phyloP scores from a whole-genome alignment of 2,888 invertebrate species.

The Leptopilina myrica region DNA sequence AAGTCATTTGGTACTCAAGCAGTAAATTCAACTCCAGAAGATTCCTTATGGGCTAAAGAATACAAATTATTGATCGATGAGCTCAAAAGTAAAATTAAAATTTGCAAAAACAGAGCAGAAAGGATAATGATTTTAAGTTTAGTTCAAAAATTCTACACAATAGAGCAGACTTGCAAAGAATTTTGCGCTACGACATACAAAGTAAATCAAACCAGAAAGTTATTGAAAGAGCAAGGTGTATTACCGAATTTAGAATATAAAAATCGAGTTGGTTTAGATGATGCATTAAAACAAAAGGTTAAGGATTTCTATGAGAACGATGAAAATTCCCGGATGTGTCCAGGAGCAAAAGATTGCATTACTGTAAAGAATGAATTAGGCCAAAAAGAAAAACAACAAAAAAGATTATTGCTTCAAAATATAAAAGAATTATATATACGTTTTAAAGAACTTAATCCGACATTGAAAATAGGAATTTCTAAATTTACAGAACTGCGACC shows the following conservation, averaged over 20 bases:
- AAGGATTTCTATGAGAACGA: conserved; percentile 34
- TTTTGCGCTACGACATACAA: background rate
- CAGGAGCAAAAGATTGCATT: conserved; percentile 26
- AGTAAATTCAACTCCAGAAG: too few species aligned
- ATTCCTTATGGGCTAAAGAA: too few species aligned
- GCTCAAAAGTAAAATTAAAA: too few species aligned
- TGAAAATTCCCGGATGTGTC: conserved; percentile 25
- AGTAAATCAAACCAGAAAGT: conserved; percentile 10
- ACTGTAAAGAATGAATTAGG: conserved; percentile 15
- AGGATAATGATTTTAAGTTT: too few species aligned
- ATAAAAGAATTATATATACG: conserved; percentile 25
- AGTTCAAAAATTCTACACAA: too few species aligned
- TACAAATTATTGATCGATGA: too few species aligned
- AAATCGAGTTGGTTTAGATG: conserved; percentile 20
- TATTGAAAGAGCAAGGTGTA: conserved; percentile 31
- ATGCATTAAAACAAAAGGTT: background rate
- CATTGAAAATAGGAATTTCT: conserved; percentile 10
- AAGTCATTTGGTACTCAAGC: too few species aligned
- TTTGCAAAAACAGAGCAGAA: too few species aligned
- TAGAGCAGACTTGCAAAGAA: too few species aligned
- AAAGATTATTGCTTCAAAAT: conserved; percentile 28
- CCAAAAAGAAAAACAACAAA: conserved; percentile 22
- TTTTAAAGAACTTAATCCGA: conserved; percentile 31
- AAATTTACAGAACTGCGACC: conserved; percentile 37
- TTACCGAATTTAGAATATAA: conserved; percentile 6